These are phyloP conservation scores for Rhadina sibilatrix DNA, from an alignment of 2,113 vertebrate species.

Conservation along the genomic window DNA sequence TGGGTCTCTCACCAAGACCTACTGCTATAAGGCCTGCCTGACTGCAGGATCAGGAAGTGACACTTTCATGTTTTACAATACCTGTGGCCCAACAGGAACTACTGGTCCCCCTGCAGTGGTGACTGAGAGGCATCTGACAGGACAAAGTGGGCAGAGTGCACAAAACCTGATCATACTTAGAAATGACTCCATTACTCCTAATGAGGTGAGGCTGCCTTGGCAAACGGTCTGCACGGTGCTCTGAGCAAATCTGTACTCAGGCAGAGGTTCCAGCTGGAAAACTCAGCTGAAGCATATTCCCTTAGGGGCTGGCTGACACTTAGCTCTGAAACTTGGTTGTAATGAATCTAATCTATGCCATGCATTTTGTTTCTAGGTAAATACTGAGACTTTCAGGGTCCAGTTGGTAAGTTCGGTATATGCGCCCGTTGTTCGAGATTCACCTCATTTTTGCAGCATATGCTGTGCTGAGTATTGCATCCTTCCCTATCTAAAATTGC, in stretches of 20 bases:
- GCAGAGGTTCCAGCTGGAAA: not conserved
- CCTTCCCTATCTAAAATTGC: not conserved
- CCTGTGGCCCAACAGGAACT: slow-evolving; percentile 85
- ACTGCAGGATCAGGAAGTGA: slow-evolving; percentile 94
- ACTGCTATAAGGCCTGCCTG: slow-evolving; percentile 96
- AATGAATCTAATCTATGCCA: not conserved
- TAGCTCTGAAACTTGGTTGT: not conserved
- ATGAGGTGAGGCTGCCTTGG: slow-evolving; percentile 75
- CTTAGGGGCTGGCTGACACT: not conserved
- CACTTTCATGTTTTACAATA: slow-evolving; percentile 99
- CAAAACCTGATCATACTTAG: slow-evolving; percentile 87
- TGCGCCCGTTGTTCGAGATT: not conserved
- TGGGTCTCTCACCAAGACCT: slow-evolving; percentile 95
- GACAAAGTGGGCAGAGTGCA: slow-evolving; percentile 87
- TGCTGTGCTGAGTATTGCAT: not conserved
- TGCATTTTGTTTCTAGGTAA: slow-evolving; percentile 28
- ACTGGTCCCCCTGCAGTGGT: slow-evolving; percentile 80
- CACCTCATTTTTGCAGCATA: not conserved
- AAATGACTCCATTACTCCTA: slow-evolving; percentile 89
- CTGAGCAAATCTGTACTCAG: not conserved
- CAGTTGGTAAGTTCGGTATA: not conserved
- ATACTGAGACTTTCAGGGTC: not conserved
- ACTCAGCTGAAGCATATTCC: not conserved
- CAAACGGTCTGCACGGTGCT: not conserved
- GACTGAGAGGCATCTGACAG: slow-evolving; percentile 90